These are phyloP conservation scores for Carpatolechia fugitivella DNA, from an alignment of 2,888 invertebrate species.

Conservation along the genomic window DNA sequence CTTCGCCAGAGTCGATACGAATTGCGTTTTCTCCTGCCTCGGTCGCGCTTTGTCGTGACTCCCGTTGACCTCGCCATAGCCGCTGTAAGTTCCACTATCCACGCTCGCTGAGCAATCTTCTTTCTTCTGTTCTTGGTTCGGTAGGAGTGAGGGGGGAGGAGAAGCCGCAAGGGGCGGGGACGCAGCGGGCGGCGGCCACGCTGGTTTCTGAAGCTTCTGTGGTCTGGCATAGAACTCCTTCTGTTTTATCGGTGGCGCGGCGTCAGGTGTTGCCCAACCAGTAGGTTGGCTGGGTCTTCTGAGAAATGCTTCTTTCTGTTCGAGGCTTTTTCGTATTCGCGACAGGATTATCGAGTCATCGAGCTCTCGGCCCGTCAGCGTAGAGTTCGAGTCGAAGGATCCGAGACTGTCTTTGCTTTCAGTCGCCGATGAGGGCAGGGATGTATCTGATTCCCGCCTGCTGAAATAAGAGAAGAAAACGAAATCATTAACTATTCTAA, in stretches of 20 bases:
- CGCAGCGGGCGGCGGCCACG: slow-evolving; percentile 82
- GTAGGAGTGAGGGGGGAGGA: slow-evolving; percentile 74
- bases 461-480: slow-evolving; percentile 39
- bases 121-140: slow-evolving; percentile 58
- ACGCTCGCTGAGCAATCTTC: slow-evolving; percentile 70
- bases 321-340: slow-evolving; percentile 89
- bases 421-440: slow-evolving; percentile 81
- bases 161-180: slow-evolving; percentile 77
- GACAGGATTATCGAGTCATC: slow-evolving; percentile 87
- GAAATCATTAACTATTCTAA: no score
- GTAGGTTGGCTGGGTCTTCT: slow-evolving; percentile 85
- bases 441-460: slow-evolving; percentile 81
- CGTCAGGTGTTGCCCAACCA: slow-evolving; percentile 77
- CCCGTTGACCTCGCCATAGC: slow-evolving; percentile 70
- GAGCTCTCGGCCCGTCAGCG: slow-evolving; percentile 82
- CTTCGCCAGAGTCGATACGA: slow-evolving; percentile 80
- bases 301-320: slow-evolving; percentile 94
- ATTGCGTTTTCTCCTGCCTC: slow-evolving; percentile 71
- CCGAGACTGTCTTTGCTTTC: slow-evolving; percentile 84
- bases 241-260: slow-evolving; percentile 76
- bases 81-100: slow-evolving; percentile 69
- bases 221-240: slow-evolving; percentile 89
- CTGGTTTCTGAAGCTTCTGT: slow-evolving; percentile 84
- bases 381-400: slow-evolving; percentile 84
- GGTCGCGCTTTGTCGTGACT: slow-evolving; percentile 57